Evolutionary conservation across 2,888 invertebrate species (phyloP).

Genomic region (Cosmorhoe ocellata): DNA sequence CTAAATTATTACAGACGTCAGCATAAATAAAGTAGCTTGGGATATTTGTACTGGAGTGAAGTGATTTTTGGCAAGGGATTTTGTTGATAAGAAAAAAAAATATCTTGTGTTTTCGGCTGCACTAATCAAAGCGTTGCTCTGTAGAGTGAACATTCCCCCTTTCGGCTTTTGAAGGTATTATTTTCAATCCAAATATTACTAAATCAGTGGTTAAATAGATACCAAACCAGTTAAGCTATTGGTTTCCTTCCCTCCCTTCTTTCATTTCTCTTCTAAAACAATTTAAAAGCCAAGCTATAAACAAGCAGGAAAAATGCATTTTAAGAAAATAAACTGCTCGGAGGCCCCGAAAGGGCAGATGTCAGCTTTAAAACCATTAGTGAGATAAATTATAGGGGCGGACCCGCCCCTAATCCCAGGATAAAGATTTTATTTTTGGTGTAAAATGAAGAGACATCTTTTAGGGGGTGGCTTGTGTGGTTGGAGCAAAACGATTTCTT

Average conservation of each 20-base stretch:
- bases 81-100: too few species aligned
- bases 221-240: not conserved
- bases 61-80: too few species aligned
- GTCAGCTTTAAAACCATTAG: slow-evolving; percentile 76
- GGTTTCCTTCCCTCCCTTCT: slow-evolving; percentile 14
- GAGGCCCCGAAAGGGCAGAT: slow-evolving; percentile 66
- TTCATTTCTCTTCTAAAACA: slow-evolving; percentile 31
- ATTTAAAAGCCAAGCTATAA: slow-evolving; percentile 34
- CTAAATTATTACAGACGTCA: slow-evolving; percentile 13
- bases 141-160: too few species aligned
- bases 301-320: slow-evolving; percentile 42
- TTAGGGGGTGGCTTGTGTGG: slow-evolving; percentile 32
- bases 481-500: not conserved
- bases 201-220: too few species aligned
- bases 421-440: slow-evolving; percentile 76
- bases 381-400: slow-evolving; percentile 66
- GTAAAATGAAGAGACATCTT: slow-evolving; percentile 73
- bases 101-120: too few species aligned
- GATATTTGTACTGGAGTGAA: slow-evolving; percentile 1
- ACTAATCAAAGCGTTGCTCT: too few species aligned
- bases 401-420: slow-evolving; percentile 55
- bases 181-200: too few species aligned
- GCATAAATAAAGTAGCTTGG: slow-evolving; percentile 6
- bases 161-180: too few species aligned
- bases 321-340: slow-evolving; percentile 43